Percentiles rank a stretch among this genome's conserved stretches.
These are phyloP conservation scores for Sympetrum striolatum DNA, from an alignment of 2,888 invertebrate species.

Conservation along the genomic window DNA sequence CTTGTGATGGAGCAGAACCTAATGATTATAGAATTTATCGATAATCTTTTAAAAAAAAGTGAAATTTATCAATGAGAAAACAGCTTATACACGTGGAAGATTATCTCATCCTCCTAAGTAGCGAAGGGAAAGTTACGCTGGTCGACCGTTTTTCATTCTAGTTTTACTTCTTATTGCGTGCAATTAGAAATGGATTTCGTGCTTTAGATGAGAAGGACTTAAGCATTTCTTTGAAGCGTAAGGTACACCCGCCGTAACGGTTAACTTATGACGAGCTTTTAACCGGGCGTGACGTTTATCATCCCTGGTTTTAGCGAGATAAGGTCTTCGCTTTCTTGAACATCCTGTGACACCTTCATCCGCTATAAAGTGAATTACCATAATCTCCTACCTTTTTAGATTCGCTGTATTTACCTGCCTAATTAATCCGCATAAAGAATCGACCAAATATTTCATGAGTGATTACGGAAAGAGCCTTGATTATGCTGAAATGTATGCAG, in stretches of 20 bases:
- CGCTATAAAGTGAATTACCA: not conserved
- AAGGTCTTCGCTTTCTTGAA: not conserved
- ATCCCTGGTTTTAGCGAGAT: not conserved
- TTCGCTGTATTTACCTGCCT: not conserved
- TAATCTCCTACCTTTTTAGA: not conserved
- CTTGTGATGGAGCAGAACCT: too few relatives aligned
- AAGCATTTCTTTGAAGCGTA: not conserved
- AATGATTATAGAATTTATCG: too few relatives aligned
- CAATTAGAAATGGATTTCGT: not conserved
- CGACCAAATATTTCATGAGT: not conserved
- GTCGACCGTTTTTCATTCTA: too few relatives aligned
- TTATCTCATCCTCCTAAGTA: too few relatives aligned
- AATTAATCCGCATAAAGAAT: not conserved
- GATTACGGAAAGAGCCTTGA: too few relatives aligned
- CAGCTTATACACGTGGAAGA: too few relatives aligned
- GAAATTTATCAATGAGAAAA: too few relatives aligned
- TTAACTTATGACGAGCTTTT: not conserved
- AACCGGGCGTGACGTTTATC: not conserved
- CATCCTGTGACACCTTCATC: not conserved
- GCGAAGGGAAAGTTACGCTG: too few relatives aligned
- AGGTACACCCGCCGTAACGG: not conserved
- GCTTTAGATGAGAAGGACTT: not conserved
- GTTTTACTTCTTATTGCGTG: not conserved
- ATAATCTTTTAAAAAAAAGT: too few relatives aligned
- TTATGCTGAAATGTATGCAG: too few relatives aligned